Conservation (phyloP, 2,113 vertebrate species). For the Melospiza melodia region DNA sequence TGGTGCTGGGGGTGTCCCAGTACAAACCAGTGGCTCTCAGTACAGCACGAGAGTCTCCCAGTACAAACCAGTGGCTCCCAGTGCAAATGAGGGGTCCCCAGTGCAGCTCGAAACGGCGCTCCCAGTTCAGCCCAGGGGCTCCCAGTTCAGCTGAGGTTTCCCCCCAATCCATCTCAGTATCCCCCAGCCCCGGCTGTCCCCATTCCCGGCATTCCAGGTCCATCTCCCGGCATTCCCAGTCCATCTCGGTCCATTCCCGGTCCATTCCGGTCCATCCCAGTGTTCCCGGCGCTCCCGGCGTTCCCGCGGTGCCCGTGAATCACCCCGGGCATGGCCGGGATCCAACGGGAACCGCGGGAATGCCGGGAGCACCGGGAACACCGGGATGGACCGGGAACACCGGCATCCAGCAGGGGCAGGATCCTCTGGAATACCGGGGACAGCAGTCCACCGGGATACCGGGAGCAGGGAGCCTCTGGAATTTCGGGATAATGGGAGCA, state of each 20-base stretch:
- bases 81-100: neutral
- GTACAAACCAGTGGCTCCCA: neutral
- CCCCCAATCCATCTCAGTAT: too few species aligned
- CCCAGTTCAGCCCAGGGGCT: neutral
- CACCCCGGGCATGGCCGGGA: neutral
- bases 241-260: too few species aligned
- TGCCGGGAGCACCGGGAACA: neutral
- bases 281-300: neutral
- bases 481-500: accelerated
- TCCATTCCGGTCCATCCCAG: too few species aligned
- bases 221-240: neutral
- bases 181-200: neutral
- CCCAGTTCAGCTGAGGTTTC: neutral
- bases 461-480: neutral
- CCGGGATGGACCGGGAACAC: neutral
- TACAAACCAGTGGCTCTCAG: neutral
- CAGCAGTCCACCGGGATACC: neutral
- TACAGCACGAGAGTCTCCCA: too few species aligned
- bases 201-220: neutral
- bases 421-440: too few species aligned
- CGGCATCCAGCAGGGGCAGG: neutral
- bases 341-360: neutral
- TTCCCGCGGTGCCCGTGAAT: neutral
- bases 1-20: neutral
- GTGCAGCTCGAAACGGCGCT: neutral